These are phyloP conservation scores for Acropternis orthonyx DNA, from an alignment of 2,797 vertebrate genomes.

Conservation along the genomic window DNA sequence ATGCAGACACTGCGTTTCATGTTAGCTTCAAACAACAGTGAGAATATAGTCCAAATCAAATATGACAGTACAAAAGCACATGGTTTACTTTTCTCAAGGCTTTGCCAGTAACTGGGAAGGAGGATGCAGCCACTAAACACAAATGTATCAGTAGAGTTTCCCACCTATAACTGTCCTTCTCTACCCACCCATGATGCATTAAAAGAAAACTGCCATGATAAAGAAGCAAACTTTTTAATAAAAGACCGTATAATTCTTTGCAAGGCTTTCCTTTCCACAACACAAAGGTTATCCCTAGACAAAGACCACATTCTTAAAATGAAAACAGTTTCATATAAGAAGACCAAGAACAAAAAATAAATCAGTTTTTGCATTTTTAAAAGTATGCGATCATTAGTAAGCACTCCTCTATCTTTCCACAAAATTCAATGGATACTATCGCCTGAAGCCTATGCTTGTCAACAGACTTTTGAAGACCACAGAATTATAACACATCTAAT, in stretches of 20 bases:
- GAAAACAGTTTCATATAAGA: not conserved
- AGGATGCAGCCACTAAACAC: slow-evolving; percentile 13
- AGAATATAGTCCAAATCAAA: slow-evolving; percentile 75
- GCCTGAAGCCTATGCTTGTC: not conserved
- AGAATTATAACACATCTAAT: slow-evolving; percentile 14
- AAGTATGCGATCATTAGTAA: not conserved
- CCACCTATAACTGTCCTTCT: not conserved
- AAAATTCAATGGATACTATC: not conserved
- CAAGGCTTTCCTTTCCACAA: not conserved
- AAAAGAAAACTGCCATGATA: not conserved
- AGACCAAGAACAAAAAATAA: not conserved
- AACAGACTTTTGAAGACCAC: not conserved
- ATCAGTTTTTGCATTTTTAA: not conserved
- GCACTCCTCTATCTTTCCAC: not conserved
- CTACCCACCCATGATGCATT: not conserved
- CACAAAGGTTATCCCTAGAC: not conserved
- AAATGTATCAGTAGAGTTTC: not conserved
- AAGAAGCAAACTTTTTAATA: slow-evolving; percentile 23
- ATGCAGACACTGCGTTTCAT: slow-evolving; percentile 83
- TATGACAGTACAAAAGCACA: slow-evolving; percentile 74
- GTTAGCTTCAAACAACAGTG: slow-evolving; percentile 83
- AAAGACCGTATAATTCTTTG: not conserved
- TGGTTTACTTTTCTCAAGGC: slow-evolving; percentile 71
- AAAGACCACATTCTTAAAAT: not conserved
- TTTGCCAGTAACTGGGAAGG: slow-evolving; percentile 46